Conservation (phyloP, 1,140 invertebrate species). For the Drosophila kanapiae region DNA sequence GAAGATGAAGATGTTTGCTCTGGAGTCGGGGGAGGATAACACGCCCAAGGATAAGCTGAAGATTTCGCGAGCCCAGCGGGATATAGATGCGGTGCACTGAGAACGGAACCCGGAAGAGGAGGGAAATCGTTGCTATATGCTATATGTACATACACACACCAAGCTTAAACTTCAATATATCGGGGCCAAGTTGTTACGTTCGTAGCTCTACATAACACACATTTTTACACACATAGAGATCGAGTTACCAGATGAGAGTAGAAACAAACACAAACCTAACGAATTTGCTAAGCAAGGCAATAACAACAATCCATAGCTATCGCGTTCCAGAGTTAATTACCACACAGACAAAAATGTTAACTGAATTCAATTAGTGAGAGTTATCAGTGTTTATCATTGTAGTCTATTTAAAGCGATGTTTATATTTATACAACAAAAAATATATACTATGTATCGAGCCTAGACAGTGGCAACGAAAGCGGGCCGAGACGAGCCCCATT, state of each 20-base stretch:
- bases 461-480: conserved; percentile 61
- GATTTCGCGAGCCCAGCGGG: conserved; percentile 95
- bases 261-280: conserved; percentile 62
- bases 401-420: conserved; percentile 42
- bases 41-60: conserved; percentile 97
- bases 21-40: conserved; percentile 94
- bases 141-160: conserved; percentile 64
- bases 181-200: conserved; percentile 74
- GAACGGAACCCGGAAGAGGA: background rate
- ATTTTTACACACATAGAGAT: conserved; percentile 21
- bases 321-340: conserved; percentile 55
- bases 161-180: conserved; percentile 59
- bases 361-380: conserved; percentile 76
- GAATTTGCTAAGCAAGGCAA: conserved; percentile 84
- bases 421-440: conserved; percentile 33
- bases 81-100: conserved; percentile 91
- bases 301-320: conserved; percentile 70
- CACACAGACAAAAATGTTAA: conserved; percentile 55
- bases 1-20: conserved; percentile 99
- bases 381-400: conserved; percentile 55
- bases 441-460: conserved; percentile 45
- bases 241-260: conserved; percentile 37
- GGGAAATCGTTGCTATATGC: conserved; percentile 17
- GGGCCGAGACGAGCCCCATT: conserved; percentile 50
- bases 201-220: conserved; percentile 46